phyloP scores from a whole-genome alignment of 2,113 vertebrate species.

The Dasyornis broadbenti region DNA sequence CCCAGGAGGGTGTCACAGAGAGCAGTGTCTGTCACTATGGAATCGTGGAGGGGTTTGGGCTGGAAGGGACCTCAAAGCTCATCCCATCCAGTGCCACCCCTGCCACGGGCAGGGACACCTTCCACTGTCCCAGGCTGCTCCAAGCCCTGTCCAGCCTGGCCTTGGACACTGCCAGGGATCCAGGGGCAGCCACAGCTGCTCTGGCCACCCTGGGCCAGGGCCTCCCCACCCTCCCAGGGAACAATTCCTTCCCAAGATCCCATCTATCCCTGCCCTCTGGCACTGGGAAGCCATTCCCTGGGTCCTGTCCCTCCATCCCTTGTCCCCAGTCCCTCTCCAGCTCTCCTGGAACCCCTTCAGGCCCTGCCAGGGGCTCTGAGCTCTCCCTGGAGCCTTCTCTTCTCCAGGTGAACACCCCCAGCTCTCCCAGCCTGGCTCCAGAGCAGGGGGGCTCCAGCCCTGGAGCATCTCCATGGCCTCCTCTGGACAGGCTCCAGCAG shows the following conservation, averaged over 20 bases:
- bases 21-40: background rate
- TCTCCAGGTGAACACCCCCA: background rate
- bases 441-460: background rate
- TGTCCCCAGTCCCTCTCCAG: too few species aligned
- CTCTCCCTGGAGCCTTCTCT: background rate
- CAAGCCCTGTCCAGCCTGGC: background rate
- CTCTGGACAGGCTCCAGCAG: background rate
- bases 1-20: background rate
- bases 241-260: background rate
- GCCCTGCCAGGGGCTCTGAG: background rate
- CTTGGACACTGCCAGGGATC: background rate
- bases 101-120: background rate
- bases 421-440: background rate
- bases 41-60: background rate
- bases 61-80: accelerated
- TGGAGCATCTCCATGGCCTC: background rate
- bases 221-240: background rate
- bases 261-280: background rate
- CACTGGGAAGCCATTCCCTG: too few species aligned
- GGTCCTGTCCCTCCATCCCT: too few species aligned
- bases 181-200: background rate
- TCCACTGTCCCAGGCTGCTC: background rate
- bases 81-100: accelerated
- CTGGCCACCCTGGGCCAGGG: background rate
- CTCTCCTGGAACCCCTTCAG: background rate